Conservation (phyloP, 2,113 vertebrate genomes). For the Neolamprologus cancellatus region DNA sequence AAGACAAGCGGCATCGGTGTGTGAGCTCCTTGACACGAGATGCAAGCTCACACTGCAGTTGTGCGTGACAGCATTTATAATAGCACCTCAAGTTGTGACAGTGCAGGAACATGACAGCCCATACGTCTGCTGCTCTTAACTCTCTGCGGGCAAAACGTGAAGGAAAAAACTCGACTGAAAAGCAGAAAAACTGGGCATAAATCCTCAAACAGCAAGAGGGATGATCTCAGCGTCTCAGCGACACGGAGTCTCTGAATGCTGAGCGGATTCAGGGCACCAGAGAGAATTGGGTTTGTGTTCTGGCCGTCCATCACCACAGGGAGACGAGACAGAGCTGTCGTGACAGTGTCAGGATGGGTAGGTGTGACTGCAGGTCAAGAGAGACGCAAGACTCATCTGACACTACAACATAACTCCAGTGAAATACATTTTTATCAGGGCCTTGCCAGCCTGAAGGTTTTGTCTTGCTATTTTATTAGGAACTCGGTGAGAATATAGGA, state of each 20-base stretch:
- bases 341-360: neutral
- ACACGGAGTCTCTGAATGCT: neutral
- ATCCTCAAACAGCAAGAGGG: neutral
- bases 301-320: neutral
- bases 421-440: neutral
- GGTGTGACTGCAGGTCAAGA: neutral
- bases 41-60: neutral
- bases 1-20: neutral
- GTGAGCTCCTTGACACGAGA: slow-evolving; percentile 18
- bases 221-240: neutral
- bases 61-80: neutral
- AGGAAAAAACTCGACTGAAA: neutral
- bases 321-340: neutral
- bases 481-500: neutral
- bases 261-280: neutral
- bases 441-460: neutral
- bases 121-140: neutral
- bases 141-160: neutral
- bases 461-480: neutral
- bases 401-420: neutral
- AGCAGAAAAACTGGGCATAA: neutral
- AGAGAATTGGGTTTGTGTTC: neutral
- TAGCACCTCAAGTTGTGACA: neutral
- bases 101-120: neutral
- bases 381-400: neutral